phyloP scores from a whole-genome alignment of 2,888 invertebrate species.

The Epiperipatus broadwayi region DNA sequence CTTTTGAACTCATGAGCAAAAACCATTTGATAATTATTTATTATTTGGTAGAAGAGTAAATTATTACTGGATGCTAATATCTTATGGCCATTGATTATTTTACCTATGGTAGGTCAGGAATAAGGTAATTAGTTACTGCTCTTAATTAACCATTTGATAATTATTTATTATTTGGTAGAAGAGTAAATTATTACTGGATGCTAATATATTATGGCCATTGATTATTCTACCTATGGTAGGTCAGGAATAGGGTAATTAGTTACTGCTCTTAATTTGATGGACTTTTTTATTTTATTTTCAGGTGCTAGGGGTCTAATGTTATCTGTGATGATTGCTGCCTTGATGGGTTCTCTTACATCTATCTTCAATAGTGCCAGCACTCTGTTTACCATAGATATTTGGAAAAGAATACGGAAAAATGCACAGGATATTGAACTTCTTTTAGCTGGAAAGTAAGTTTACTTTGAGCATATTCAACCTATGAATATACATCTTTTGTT shows the following conservation, averaged over 20 bases:
- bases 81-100: too few relatives aligned
- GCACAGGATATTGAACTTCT: slow-evolving; percentile 30
- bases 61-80: too few relatives aligned
- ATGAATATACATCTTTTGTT: not conserved
- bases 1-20: too few relatives aligned
- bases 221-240: too few relatives aligned
- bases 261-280: too few relatives aligned
- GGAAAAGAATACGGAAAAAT: slow-evolving; percentile 26
- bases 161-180: too few relatives aligned
- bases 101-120: too few relatives aligned
- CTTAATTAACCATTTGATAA: too few relatives aligned
- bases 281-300: slow-evolving; percentile 13
- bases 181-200: not conserved
- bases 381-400: slow-evolving; percentile 34
- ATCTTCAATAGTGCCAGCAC: slow-evolving; percentile 34
- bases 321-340: slow-evolving; percentile 35
- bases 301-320: slow-evolving; percentile 33
- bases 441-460: slow-evolving; percentile 31
- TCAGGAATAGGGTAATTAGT: too few relatives aligned
- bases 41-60: too few relatives aligned
- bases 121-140: too few relatives aligned
- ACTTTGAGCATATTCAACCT: slow-evolving; percentile 5
- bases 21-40: too few relatives aligned
- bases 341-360: slow-evolving; percentile 34
- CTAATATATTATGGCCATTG: not conserved